These are phyloP conservation scores for Cuniculus paca DNA, from an alignment of 2,797 vertebrate species.

Conservation along the genomic window DNA sequence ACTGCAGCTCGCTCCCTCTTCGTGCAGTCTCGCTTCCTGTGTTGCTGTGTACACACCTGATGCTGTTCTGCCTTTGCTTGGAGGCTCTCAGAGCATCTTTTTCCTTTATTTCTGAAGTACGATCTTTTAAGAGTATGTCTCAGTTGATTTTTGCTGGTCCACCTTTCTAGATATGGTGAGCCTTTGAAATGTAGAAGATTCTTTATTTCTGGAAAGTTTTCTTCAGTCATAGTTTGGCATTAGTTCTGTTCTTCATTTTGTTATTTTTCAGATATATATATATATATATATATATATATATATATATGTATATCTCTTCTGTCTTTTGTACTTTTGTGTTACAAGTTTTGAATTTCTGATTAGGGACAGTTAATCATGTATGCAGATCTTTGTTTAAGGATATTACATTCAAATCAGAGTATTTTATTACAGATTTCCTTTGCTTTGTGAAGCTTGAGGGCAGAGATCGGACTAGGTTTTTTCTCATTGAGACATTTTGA, in stretches of 20 bases:
- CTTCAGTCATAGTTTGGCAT: neutral
- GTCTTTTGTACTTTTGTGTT: neutral
- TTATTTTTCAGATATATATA: neutral
- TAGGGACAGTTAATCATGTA: neutral
- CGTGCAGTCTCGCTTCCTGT: neutral
- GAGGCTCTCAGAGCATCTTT: neutral
- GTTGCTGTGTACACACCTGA: neutral
- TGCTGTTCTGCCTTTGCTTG: neutral
- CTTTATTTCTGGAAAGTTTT: slow-evolving; percentile 42
- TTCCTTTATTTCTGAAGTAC: neutral
- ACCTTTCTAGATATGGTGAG: slow-evolving; percentile 9
- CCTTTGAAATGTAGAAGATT: neutral
- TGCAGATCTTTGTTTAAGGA: neutral
- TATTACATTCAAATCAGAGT: neutral
- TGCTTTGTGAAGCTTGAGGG: neutral
- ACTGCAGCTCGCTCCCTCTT: neutral
- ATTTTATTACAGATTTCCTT: neutral
- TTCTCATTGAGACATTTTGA: neutral
- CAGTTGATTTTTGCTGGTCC: neutral
- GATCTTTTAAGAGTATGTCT: neutral
- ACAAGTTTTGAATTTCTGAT: slow-evolving; percentile 19
- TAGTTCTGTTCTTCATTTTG: neutral
- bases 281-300: too few species aligned
- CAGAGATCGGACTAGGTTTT: neutral
- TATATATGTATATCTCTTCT: neutral